phyloP scores from a whole-genome alignment of 2,113 vertebrate genomes.

The Hoplias malabaricus region DNA sequence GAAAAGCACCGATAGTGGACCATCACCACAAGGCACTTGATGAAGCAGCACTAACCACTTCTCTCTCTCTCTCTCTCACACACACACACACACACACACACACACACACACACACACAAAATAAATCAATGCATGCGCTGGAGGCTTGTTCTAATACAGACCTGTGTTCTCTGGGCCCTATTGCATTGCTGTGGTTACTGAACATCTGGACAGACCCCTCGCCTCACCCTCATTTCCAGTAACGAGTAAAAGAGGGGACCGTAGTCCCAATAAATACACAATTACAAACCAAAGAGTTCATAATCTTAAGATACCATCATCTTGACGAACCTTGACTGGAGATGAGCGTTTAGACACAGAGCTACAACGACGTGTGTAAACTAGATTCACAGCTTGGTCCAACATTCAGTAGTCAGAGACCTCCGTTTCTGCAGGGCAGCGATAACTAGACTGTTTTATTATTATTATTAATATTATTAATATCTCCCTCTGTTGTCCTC shows the following conservation, averaged over 20 bases:
- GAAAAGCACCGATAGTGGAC: too few species aligned
- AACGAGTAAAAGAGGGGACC: not conserved
- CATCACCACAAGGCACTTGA: constrained; percentile 55
- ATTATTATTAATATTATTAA: constrained; percentile 1
- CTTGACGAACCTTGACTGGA: not conserved
- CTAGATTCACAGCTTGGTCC: constrained; percentile 79
- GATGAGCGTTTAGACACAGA: constrained; percentile 14
- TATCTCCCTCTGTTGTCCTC: constrained; percentile 1
- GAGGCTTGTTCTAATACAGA: not conserved
- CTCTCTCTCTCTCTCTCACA: not conserved
- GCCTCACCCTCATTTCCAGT: not conserved
- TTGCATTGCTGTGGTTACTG: not conserved
- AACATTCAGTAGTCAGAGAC: constrained; percentile 79
- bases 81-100: too few species aligned
- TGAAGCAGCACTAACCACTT: constrained; percentile 23
- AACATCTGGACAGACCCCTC: not conserved
- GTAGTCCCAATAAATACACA: constrained; percentile 17
- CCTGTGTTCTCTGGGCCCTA: not conserved
- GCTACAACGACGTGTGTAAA: constrained; percentile 41
- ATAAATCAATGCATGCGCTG: too few species aligned
- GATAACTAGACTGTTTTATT: not conserved
- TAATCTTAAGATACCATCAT: not conserved
- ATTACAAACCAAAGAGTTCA: constrained; percentile 12
- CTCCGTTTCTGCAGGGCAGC: not conserved
- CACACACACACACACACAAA: too few species aligned